Evolutionary conservation across 2,797 vertebrate genomes (phyloP).

Genomic region (Lutjanus campechanus): DNA sequence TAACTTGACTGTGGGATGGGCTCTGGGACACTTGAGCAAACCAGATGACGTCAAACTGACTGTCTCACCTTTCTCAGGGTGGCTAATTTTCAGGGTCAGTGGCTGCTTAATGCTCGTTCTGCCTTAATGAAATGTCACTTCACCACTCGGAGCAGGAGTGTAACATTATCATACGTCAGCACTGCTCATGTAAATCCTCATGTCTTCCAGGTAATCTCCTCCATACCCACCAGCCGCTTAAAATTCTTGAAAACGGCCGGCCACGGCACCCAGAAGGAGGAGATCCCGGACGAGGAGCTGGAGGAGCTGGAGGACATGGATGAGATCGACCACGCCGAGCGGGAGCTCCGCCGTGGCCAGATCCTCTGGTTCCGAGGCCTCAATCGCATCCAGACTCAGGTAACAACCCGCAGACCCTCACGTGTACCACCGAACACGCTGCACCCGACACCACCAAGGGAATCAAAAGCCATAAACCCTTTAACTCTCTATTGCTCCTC

Average conservation of each 20-base stretch:
- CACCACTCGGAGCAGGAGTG: not conserved
- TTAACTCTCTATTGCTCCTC: constrained; percentile 79
- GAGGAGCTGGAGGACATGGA: constrained; percentile 96
- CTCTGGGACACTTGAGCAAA: not conserved
- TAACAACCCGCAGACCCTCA: constrained; percentile 78
- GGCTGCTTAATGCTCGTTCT: constrained; percentile 20
- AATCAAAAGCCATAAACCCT: constrained; percentile 82
- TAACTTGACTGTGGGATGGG: not conserved
- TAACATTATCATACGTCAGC: not conserved
- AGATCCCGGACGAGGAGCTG: constrained; percentile 97
- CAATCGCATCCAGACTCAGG: constrained; percentile 99
- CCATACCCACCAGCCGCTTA: constrained; percentile 96
- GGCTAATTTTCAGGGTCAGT: constrained; percentile 40
- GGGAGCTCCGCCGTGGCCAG: constrained; percentile 97
- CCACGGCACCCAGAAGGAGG: constrained; percentile 97
- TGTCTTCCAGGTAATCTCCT: constrained; percentile 91
- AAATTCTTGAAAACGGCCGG: constrained; percentile 98
- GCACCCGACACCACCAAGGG: constrained; percentile 61
- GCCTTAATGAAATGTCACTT: constrained; percentile 17
- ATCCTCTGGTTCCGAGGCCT: constrained; percentile 99
- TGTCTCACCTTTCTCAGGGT: not conserved
- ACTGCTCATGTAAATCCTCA: constrained; percentile 11
- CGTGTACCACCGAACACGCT: constrained; percentile 2
- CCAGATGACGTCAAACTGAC: constrained; percentile 12
- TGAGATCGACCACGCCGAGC: constrained; percentile 98